Base-by-base conservation (phyloP, 2,113 vertebrate genomes). In the Pseudorasbora parva region DNA sequence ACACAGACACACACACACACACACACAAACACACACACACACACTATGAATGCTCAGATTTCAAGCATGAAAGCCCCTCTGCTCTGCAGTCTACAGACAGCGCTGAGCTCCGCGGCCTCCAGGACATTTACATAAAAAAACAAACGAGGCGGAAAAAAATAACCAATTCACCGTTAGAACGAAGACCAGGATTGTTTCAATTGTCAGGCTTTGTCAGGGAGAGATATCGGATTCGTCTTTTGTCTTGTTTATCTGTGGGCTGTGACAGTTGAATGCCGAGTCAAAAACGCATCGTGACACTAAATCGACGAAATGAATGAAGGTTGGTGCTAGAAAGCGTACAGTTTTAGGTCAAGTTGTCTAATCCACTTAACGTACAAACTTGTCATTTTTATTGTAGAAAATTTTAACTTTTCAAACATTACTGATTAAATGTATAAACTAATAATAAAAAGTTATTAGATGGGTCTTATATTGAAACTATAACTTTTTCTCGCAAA, bases 1-100 rank as follows among this genome's bases (percentile, higher is more conserved):
- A 56, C 51, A 54, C 51, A 54, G 5, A 21, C 51, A 25, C 59
- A 62, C 59, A 62, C 59, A 62, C 23, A 62, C 59, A 73, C 54
- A 25, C 12, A 84, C 66, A 64, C 54, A 62, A 68, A 71, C 64
- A 78, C 47, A 57, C 72, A 82, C 66, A 74, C 81, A 68, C 76
- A 72, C 76, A 80, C 64, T 82, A 82, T 72, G 56, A 86, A 82
- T 78, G 80, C 81, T 86, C 64, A 43, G 80, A 86, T 86, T 83
- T 78, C n/a, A 62, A 83, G 82, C 76, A 83, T 68, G 85, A 86
- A 83, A 75, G 76, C 27, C 15, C 37, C 81, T 47, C 74, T 79
- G 33, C 75, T 83, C 76, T 80, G 76, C 19, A 66, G 76, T 75
- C 82, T 23, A 73, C 45, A 68, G 66, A 81, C 76, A 59, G 60